Base-by-base conservation (phyloP, 1,140 invertebrate species). In the Heterodera carotae region DNA sequence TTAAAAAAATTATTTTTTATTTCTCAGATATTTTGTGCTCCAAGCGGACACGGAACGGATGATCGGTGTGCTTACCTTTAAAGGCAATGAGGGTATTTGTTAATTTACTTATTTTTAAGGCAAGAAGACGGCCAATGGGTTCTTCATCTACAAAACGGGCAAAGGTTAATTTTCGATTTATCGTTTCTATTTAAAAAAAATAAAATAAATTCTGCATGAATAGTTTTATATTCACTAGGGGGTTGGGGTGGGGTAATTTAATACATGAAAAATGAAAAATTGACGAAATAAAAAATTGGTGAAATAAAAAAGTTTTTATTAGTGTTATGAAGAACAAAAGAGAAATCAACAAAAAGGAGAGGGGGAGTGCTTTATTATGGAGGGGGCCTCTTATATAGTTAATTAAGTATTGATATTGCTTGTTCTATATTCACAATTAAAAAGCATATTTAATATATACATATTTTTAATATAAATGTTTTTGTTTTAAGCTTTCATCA, bases 71-170 rank as follows among this genome's bases (percentile, higher is more conserved):
- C 4, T 31, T 80, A 81, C 71, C n/a, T n/a, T n/a, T n/a, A 83
- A 79, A 75, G 81, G 67, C 18, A 67, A 67, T 34, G 48, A 69
- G 27, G 81, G 12, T 2, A 36, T 67, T 15, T 67, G 12, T 15
- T 1, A 68, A 68, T 68, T 34, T 39, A 68, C 7, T 22, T 34
- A 22, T 8, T n/a, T 73, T 73, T 66, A 29, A 59, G 80, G 80
- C 39, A 83, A 83, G 33, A 83, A 83, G 36, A 60, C 39, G 4
- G 62, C 73, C 48, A 70, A 82, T 43, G 82, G 82, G 25, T 87
- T 86, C 69, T 86, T 86, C 79, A 77, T 86, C 48, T 87, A 86
- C 76, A 87, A 88, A 82, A 88, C 85, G 27, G 78, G 34, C 12
- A 76, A 86, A 81, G 81, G 85, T 86, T 12, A 64, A 48, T 75